Base-by-base conservation (phyloP, 2,113 vertebrate species). In the Cisticola juncidis region DNA sequence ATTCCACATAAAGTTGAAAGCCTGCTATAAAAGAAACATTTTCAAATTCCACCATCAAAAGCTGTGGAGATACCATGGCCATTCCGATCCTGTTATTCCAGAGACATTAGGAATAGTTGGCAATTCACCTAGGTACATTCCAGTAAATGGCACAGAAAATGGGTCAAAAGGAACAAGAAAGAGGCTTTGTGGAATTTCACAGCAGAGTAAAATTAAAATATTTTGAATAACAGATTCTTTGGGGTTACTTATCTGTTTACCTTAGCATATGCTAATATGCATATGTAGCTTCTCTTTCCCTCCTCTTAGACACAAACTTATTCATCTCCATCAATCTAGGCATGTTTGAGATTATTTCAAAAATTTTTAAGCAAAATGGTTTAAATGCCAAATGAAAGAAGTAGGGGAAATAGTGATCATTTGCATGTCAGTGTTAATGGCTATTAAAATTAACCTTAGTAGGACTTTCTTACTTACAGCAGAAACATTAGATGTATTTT, bases 311-410 rank as follows among this genome's bases (percentile, higher is more conserved):
- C 31, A 36, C 17, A 47, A 53, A 73, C 8, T 42, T 73, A 36
- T 4, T 58, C 2, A n/a, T 25, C 25, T 76, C 57, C 35, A 42
- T 72, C 54, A 74, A 31, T 33, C 24, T 50, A 69, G 36, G 58
- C 50, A 87, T 0, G 0, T 60, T 42, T 76, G 68, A 69, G 44
- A 26, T 64, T 79, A 38, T 94, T 95, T 42, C 77, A 91, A 92
- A 96, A 44, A 44, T 72, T 91, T 87, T 76, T 71, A 70, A 85
- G 53, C 4, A 13, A 85, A 93, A 81, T 13, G 1, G 13, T 79
- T 72, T 22, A 82, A 90, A 87, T 60, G 64, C 47, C 64, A 94
- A 91, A 78, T 56, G 40, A 92, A 96, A 88, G 50, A 74, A 94
- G 42, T 38, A 86, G 61, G 19, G 18, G 21, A 94, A 47, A 16